Evolutionary conservation across 1,140 invertebrate genomes (phyloP), one percentile per base, ranked within the genome.

Genomic region (Bombus consobrinus): DNA sequence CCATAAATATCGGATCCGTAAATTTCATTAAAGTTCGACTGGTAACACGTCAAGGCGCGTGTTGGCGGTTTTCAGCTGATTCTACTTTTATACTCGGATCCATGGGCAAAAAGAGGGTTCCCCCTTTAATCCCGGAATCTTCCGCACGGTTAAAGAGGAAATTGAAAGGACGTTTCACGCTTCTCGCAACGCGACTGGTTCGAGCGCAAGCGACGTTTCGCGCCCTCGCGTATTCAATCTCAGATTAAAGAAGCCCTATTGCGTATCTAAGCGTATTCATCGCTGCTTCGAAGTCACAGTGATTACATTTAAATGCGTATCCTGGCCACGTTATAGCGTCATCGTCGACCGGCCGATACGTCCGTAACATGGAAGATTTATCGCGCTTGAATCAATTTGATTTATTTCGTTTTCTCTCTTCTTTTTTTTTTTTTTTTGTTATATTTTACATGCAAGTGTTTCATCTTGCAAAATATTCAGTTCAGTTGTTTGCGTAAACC

Each of bases 191-290:
- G 64, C 69, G 37, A 15, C 1, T 2, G 32, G 53, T 37, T 81
- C 73, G 57, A n/a, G 18, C 41, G 71, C 69, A 68, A 82, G 62
- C 57, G 64, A 25, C 32, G 25, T 39, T 88, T 91, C 89, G 81
- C 91, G 89, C 91, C 90, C 91, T 81, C 87, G 89, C 83, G 89
- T 72, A 91, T 92, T 90, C 90, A 88, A 91, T 82, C 91, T 85
- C 87, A 94, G 92, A 95, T 95, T 94, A 94, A 94, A 92, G 94
- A 95, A 95, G 85, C 93, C 94, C 77, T 88, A 91, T 62, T 86
- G 62, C n/a, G 73, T 72, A 75, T 71, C 80, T 57, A 77, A 85
- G 77, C 87, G 53, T 41, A 91, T 91, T 91, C 91, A 93, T 92
- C 89, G 72, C 53, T 64, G 66, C n/a, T 64, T 72, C 68, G 18